Base-by-base conservation (phyloP, 2,113 vertebrate species). In the Egretta garzetta region DNA sequence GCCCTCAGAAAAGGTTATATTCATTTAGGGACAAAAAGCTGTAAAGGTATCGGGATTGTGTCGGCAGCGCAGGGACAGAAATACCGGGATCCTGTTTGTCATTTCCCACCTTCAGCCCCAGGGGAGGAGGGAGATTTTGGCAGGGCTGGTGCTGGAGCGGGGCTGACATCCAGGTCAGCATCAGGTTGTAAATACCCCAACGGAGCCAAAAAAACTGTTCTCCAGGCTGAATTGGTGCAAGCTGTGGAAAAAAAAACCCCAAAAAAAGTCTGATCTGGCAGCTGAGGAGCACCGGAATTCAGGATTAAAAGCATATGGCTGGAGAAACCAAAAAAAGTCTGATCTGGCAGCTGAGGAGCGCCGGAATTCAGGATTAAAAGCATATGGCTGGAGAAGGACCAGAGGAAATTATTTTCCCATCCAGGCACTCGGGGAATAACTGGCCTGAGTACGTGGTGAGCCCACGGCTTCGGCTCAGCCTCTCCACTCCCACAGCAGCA, bases 401-500 rank as follows among this genome's bases (percentile, higher is more conserved):
- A 56, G 28, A 66, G 45, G 32, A 81, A 81, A 32, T 26, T 9
- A 22, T 45, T 33, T 28, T 43, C 58, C 58, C 24, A n/a, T 24
- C 72, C 17, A 60, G 39, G 28, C 45, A 45, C 75, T 23, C 1
- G 0, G 15, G 77, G 53, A 62, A 26, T 79, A 73, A 50, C 56
- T 17, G 16, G 16, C 43, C 37, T 0, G 0, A 47, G 22, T 6
- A 52, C 4, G 0, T 22, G 16, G 68, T 14, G 26, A 70, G 55
- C 37, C 37, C 62, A 9, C 1, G 1, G 43, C 63, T 82, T 59
- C 43, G 41, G 66, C 71, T 80, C 80, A 94, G 73, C 85, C 43
- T 53, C 73, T 52, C 56, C 26, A 19, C 37, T 50, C 27, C 58
- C 72, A 27, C 66, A 13, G 50, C 26, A 14, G 63, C 58, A 45